A percentile compares a stretch with the other conserved stretches of the same genome.
Conservation (phyloP, 2,888 invertebrate genomes). For the Ophion ellenae region DNA sequence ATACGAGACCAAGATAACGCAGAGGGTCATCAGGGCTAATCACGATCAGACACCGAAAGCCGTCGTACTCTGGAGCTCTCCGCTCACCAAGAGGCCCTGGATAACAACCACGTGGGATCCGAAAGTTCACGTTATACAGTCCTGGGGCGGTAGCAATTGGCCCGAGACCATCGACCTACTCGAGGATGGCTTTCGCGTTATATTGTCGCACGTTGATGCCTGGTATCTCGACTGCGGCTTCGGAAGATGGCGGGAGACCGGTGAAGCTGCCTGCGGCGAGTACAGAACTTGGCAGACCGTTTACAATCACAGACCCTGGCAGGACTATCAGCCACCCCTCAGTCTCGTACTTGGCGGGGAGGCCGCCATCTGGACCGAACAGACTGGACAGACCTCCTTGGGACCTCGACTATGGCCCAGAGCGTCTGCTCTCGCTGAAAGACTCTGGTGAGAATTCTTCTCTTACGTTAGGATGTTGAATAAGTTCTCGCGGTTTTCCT, state of each 20-base stretch:
- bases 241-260: slow-evolving; percentile 93
- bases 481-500: neutral
- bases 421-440: slow-evolving; percentile 92
- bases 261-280: slow-evolving; percentile 94
- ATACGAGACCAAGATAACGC: slow-evolving; percentile 88
- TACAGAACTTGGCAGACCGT: slow-evolving; percentile 95
- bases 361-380: slow-evolving; percentile 94
- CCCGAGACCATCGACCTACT: slow-evolving; percentile 91
- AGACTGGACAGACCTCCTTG: slow-evolving; percentile 89
- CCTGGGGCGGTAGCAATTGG: slow-evolving; percentile 94
- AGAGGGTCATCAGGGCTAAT: slow-evolving; percentile 87
- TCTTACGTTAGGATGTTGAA: neutral
- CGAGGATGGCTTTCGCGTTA: slow-evolving; percentile 90
- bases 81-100: slow-evolving; percentile 90
- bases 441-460: slow-evolving; percentile 86
- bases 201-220: slow-evolving; percentile 94
- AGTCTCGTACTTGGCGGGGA: slow-evolving; percentile 89
- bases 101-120: slow-evolving; percentile 88
- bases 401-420: slow-evolving; percentile 94
- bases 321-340: slow-evolving; percentile 80
- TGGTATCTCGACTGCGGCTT: slow-evolving; percentile 96
- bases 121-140: slow-evolving; percentile 91
- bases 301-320: slow-evolving; percentile 93
- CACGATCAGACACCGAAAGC: slow-evolving; percentile 85
- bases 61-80: slow-evolving; percentile 91